Conservation (phyloP, 2,113 vertebrate genomes). For the Pleuronectes platessa region DNA sequence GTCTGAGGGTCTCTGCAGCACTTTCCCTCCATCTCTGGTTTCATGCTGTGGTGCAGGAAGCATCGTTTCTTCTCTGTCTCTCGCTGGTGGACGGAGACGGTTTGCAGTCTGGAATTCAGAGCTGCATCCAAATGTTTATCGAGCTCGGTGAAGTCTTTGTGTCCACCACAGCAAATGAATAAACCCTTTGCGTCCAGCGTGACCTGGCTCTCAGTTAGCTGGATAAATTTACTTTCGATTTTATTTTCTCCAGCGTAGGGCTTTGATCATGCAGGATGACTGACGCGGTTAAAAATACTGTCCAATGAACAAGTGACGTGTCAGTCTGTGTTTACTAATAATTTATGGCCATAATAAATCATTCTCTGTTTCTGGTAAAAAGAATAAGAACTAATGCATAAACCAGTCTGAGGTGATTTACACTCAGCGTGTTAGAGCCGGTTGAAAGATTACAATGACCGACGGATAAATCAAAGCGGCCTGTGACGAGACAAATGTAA, state of each 20-base stretch:
- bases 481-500: not conserved
- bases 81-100: not conserved
- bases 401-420: slow-evolving; percentile 6
- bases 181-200: not conserved
- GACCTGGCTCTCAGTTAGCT: slow-evolving; percentile 11
- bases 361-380: not conserved
- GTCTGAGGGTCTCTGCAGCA: not conserved
- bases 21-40: not conserved
- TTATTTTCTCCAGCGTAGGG: not conserved
- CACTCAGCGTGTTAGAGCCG: not conserved
- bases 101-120: not conserved
- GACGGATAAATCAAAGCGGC: slow-evolving; percentile 1
- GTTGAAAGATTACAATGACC: slow-evolving; percentile 8
- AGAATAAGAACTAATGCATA: not conserved
- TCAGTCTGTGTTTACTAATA: not conserved
- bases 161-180: slow-evolving; percentile 1
- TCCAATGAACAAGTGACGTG: slow-evolving; percentile 2
- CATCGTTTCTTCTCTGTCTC: not conserved
- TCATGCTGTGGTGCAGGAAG: not conserved
- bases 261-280: slow-evolving; percentile 6
- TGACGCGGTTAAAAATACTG: not conserved
- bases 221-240: slow-evolving; percentile 12
- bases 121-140: slow-evolving; percentile 8
- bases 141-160: slow-evolving; percentile 8
- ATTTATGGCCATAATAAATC: not conserved